phyloP scores from a whole-genome alignment of 2,888 invertebrate genomes.

The Saturnia pavonia region DNA sequence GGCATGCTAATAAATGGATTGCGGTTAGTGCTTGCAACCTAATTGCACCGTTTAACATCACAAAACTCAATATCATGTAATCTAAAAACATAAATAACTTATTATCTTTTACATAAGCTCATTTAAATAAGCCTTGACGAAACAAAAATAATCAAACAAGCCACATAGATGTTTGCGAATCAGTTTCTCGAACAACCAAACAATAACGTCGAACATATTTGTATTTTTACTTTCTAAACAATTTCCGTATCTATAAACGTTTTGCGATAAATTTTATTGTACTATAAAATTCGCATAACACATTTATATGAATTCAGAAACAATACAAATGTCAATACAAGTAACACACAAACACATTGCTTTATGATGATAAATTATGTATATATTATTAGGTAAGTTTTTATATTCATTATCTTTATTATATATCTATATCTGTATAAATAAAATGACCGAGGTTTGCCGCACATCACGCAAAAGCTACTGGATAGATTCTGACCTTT shows the following conservation, averaged over 20 bases:
- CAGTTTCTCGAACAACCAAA: background rate
- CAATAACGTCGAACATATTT: background rate
- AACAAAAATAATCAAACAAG: background rate
- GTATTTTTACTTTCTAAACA: background rate
- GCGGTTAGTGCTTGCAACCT: background rate
- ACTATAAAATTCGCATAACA: constrained; percentile 11
- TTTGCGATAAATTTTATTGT: constrained; percentile 22
- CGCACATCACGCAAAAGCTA: no score
- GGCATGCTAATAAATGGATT: background rate
- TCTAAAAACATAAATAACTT: background rate
- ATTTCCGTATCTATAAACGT: background rate
- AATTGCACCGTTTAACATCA: background rate
- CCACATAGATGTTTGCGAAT: background rate
- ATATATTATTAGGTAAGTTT: constrained; percentile 52
- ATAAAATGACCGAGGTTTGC: no score
- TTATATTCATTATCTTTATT: background rate
- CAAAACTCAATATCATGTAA: background rate
- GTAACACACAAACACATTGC: constrained; percentile 17
- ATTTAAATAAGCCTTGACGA: background rate
- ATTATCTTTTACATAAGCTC: background rate
- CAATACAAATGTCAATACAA: constrained; percentile 16
- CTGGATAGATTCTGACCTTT: no score
- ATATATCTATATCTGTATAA: no score
- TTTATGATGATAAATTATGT: constrained; percentile 57
- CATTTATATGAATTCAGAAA: constrained; percentile 18